Evolutionary conservation across 1,140 invertebrate species (phyloP).

Genomic region (Neodiprion fabricii): DNA sequence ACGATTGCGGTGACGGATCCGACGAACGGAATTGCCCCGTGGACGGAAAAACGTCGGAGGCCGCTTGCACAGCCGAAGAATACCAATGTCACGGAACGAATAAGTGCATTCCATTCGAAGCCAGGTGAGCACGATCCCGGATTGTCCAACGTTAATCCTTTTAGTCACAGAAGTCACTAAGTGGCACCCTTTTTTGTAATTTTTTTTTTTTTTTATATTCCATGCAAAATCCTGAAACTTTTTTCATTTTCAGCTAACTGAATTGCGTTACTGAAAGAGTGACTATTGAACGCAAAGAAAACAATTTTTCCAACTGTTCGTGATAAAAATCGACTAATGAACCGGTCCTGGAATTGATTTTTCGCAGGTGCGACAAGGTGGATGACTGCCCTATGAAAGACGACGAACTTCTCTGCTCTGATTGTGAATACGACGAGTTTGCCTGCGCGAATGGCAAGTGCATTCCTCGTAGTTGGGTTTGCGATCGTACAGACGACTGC

Average conservation of each 20-base stretch:
- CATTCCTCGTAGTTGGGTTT: constrained; percentile 67
- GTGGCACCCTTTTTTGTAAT: too few species aligned
- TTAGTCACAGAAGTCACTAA: too few species aligned
- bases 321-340: neutral
- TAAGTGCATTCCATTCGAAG: constrained; percentile 63
- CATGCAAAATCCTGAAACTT: too few species aligned
- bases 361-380: constrained; percentile 48
- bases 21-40: constrained; percentile 60
- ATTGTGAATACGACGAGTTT: constrained; percentile 66
- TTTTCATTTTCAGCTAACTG: too few species aligned
- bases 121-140: constrained; percentile 20
- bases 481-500: constrained; percentile 75
- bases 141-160: too few species aligned
- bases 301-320: neutral
- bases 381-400: constrained; percentile 71
- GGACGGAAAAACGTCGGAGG: constrained; percentile 53
- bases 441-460: constrained; percentile 69
- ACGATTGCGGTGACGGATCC: constrained; percentile 64
- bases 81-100: constrained; percentile 67
- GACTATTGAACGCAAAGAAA: too few species aligned
- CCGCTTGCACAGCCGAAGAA: constrained; percentile 58
- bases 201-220: too few species aligned
- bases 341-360: neutral
- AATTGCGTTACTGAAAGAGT: too few species aligned
- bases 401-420: constrained; percentile 69